Base-by-base conservation (phyloP, 2,797 vertebrate species). In the Gadopsis marmoratus region DNA sequence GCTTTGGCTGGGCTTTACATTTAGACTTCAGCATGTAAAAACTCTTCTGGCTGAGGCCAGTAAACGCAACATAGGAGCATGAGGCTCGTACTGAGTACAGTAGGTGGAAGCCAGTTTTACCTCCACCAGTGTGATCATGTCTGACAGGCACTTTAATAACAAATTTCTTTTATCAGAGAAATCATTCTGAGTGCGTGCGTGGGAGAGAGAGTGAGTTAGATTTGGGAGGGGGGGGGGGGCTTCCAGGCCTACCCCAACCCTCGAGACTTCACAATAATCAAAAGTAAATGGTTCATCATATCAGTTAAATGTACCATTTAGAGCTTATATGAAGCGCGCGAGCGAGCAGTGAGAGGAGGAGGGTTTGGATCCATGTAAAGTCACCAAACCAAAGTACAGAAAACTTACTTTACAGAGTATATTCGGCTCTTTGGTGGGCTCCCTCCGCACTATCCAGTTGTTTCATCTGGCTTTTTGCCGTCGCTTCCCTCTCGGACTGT, bases 391-490 rank as follows among this genome's bases (percentile, higher is more conserved):
- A 76, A 89, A 83, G 77, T 62, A 3, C 10, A 26, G 3, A 41
- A 82, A 91, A 93, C 88, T 95, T 93, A 95, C 95, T 93, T 94
- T 79, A 81, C 78, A 71, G 51, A 53, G 79, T 79, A n/a, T 78
- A 62, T 58, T 79, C 62, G 55, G 76, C 59, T 81, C 45, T 90
- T 81, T 76, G 78, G 48, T 72, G 53, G 72, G 77, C 84, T 91
- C 73, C 80, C 88, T 88, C 81, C 69, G 35, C 64, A 26, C 43
- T 84, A 50, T 83, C 74, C 75, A 79, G 33, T 76, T 87, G 78
- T 87, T 91, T 92, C 87, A 93, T 91, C 82, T 79, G 92, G 73
- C 71, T 89, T 86, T 80, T 69, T 78, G 73, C 77, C 85, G 72
- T 86, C 79, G 77, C 84, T 79, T 89, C 73, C 75, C 77, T 81